Base-by-base conservation (phyloP, 2,797 vertebrate genomes). In the Tarsius wallacei region DNA sequence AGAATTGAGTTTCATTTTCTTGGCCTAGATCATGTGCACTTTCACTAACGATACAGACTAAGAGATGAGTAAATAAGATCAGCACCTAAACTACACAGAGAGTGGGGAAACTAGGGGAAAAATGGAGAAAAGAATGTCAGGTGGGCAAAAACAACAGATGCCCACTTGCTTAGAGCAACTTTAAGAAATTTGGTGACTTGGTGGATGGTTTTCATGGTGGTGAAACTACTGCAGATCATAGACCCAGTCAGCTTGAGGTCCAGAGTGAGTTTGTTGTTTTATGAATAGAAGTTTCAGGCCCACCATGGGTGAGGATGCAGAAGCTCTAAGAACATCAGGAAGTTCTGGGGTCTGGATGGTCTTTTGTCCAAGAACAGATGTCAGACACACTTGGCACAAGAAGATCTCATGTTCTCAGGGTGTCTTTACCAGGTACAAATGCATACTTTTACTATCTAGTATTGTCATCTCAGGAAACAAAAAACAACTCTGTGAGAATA, bases 251-350 rank as follows among this genome's bases (percentile, higher is more conserved):
- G 21, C 16, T 70, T 53, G 17, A 80, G 22, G 10, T 28, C 66
- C 61, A 66, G 42, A 55, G 36, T 90, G 42, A 55, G 36, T 90
- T 94, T 90, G 42, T 36, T 59, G 61, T 84, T 95, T 97, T 81
- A 61, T 71, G 55, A 94, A 94, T 53, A 66, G 42, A 87, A 66
- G 51, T 47, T 87, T 87, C 63, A 76, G 70, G 36, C 7, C 26
- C 53, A 61, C 17, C 14, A 4, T 80, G n/a, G 51, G n/a, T 87
- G 31, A 63, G 59, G 13, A 49, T 89, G 36, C 6, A 85, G 33
- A 14, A 88, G 51, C 57, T 82, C 63, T 96, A 87, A 93, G 26
- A 87, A 80, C 19, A 85, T 0, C 11, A 73, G 36, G 7, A 16
- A 87, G 1, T 91, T 93, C 57, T 68, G 74, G 24, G 13, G 3